A percentile compares a stretch with the other conserved stretches of the same genome.
Evolutionary conservation across 2,113 vertebrate genomes (phyloP).

Genomic region (Cebus imitator): DNA sequence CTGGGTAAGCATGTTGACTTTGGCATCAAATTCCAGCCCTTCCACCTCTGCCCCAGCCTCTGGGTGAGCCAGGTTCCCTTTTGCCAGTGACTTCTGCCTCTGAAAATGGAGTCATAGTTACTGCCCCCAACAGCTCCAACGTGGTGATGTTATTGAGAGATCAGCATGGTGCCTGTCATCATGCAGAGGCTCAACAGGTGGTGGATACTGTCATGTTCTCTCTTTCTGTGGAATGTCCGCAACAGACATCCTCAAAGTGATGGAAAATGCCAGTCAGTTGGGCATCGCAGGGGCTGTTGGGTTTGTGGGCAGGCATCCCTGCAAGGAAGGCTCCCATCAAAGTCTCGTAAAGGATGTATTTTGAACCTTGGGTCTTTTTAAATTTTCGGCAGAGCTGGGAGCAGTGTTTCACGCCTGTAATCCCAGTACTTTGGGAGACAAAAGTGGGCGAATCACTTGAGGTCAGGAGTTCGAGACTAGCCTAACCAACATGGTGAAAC

Average conservation of each 20-base stretch:
- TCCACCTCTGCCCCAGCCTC: neutral
- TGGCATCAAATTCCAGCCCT: neutral
- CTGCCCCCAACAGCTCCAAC: accelerated
- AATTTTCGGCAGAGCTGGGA: neutral
- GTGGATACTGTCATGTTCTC: accelerated
- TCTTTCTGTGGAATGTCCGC: neutral
- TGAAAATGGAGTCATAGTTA: too few relatives aligned
- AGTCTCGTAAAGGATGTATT: neutral
- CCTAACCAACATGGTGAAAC: too few relatives aligned
- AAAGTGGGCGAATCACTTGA: too few relatives aligned
- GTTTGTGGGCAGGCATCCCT: neutral
- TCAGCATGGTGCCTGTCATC: neutral
- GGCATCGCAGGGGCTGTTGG: neutral
- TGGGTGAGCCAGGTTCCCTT: too few relatives aligned
- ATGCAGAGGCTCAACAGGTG: too few relatives aligned
- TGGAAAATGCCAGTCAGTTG: neutral
- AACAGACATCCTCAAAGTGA: too few relatives aligned
- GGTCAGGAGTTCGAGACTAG: too few relatives aligned
- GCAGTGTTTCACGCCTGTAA: too few relatives aligned
- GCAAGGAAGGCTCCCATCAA: neutral
- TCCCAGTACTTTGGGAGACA: too few relatives aligned
- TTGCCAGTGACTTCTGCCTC: neutral
- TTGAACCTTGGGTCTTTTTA: neutral
- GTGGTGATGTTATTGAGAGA: neutral
- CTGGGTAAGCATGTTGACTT: neutral